Base-by-base conservation (phyloP, 2,797 vertebrate species). In the Crocodylus rhombifer region DNA sequence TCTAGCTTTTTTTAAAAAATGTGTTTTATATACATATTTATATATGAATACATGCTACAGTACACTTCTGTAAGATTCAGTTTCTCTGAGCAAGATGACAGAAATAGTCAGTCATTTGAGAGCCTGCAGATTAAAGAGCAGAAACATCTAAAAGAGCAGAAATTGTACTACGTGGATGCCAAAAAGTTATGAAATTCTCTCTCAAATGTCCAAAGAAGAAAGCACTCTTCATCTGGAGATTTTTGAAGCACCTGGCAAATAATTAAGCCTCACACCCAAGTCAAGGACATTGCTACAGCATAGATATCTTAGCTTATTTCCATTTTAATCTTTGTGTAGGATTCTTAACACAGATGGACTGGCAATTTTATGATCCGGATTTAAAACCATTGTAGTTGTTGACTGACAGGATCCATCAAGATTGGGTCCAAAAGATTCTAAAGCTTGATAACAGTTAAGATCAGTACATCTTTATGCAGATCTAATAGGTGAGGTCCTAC, bases 101-200 rank as follows among this genome's bases (percentile, higher is more conserved):
- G 56, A 74, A 90, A 60, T 62, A 58, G n/a, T 82, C 87, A 87
- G 57, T 26, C 42, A 78, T 4, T n/a, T 91, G 80, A 93, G 83
- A 82, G 63, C 20, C 20, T 77, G 0, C 28, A 79, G 69, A 16
- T 61, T 0, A 0, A 88, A 77, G 75, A 33, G n/a, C 71, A 25
- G 42, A 85, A 86, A 71, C 55, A 57, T 16, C 64, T 80, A 5
- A 51, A 77, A 82, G 14, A 69, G 4, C 33, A 80, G 25, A 88
- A 91, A 79, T 65, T 55, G 36, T 2, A 3, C 16, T 57, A 63
- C 5, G 4, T 30, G 30, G 30, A 30, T 30, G 30, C 30, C 30
- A 30, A 30, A 30, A 30, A 30, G 30, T 30, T 30, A 30, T 30
- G 30, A 30, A 30, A 30, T 30, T 30, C 30, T 30, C 30, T 30